Base-by-base conservation (phyloP, 2,888 invertebrate genomes). In the Aspidiotus destructor region DNA sequence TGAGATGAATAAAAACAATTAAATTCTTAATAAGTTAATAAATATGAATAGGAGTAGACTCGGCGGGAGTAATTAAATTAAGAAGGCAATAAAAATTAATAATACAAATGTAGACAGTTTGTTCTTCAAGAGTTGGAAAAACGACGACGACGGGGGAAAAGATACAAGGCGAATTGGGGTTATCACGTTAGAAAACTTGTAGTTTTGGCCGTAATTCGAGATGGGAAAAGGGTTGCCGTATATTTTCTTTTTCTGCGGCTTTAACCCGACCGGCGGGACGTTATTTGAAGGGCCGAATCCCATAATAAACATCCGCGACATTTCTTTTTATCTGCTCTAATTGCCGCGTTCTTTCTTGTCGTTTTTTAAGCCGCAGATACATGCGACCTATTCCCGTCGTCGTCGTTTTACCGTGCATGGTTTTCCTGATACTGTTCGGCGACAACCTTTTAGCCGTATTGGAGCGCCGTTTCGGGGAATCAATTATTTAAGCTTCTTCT, bases 1-100 rank as follows among this genome's bases (percentile, higher is more conserved):
- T 58, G 57, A 65, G 65, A 65, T 42, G 65, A 65, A 65, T 57
- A 41, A 58, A 65, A 65, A 65, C 65, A 65, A 65, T 65, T 65
- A 65, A 65, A 65, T 65, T 65, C 65, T 65, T 65, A 65, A 65
- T 65, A 65, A 65, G 65, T 65, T 65, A 65, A 65, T 65, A 65
- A 65, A 65, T 65, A 65, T 65, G 65, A 58, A 65, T 44, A 65
- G 65, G 57, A 65, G 65, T 44, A 65, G 65, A 58, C 58, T 57
- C 28, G 28, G 28, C 16, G 58, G 65, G 65, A 57, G 65, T 65
- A 65, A 65, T 65, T 65, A 65, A 65, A 65, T 65, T 65, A 65
- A 65, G 58, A 28, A 65, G 65, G 65, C 65, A 65, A 65, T 65
- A 65, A 65, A 65, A 65, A 65, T 65, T 65, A 65, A 65, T 65